Evolutionary conservation across 1,140 invertebrate species (phyloP).

Genomic region (Pseudomyrmex pallidus): DNA sequence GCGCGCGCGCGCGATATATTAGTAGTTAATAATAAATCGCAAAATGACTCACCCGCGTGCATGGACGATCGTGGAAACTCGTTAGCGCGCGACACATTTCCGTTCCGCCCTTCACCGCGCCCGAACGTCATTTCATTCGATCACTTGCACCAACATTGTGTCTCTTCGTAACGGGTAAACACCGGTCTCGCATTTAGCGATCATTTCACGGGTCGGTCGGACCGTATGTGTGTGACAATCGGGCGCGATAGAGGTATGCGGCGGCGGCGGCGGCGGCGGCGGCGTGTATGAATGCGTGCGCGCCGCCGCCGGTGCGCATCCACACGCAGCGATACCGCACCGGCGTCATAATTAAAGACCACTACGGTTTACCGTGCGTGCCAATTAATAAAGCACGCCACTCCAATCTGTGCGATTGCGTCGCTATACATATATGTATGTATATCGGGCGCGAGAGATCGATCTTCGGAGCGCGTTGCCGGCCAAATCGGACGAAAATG

Average conservation of each 20-base stretch:
- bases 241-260: constrained; percentile 12
- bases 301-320: constrained; percentile 13
- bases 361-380: constrained; percentile 58
- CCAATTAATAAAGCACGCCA: constrained; percentile 61
- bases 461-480: constrained; percentile 2
- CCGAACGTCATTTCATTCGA: neutral
- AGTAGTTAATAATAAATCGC: constrained; percentile 22
- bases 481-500: constrained; percentile 46
- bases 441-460: constrained; percentile 30
- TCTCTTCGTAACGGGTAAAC: constrained; percentile 1
- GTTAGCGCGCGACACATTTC: constrained; percentile 29
- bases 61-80: constrained; percentile 19
- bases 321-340: constrained; percentile 28
- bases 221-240: neutral
- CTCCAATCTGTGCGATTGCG: constrained; percentile 43
- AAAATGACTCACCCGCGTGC: neutral
- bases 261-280: neutral
- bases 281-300: neutral
- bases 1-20: neutral
- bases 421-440: too few species aligned
- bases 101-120: constrained; percentile 3
- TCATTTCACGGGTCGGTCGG: constrained; percentile 32
- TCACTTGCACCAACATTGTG: constrained; percentile 10
- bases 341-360: constrained; percentile 59
- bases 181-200: neutral